Evolutionary conservation across 2,113 vertebrate species (phyloP).

Genomic region (Entosphenus tridentatus): DNA sequence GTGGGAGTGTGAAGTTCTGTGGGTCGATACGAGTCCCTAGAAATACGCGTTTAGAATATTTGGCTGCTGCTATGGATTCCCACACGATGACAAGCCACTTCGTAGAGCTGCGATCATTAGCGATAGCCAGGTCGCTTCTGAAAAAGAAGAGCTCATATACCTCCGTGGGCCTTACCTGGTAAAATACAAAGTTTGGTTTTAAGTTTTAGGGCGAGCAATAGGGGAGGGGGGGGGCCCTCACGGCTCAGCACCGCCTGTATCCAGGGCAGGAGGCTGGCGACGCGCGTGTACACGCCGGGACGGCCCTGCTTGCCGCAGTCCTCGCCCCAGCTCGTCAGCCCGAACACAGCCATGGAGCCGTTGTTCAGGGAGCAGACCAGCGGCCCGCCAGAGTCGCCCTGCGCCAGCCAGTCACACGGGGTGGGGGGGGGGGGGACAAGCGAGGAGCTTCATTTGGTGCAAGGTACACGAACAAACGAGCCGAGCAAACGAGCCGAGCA

Average conservation of each 20-base stretch:
- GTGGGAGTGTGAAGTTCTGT: too few relatives aligned
- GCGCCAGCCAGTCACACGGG: not conserved
- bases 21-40: too few relatives aligned
- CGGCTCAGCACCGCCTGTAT: slow-evolving; percentile 8
- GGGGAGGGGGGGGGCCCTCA: not conserved
- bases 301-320: slow-evolving; percentile 10
- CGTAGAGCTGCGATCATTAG: too few relatives aligned
- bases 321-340: slow-evolving; percentile 10
- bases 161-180: too few relatives aligned
- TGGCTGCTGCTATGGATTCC: too few relatives aligned
- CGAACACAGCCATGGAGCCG: slow-evolving; percentile 5
- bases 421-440: not conserved
- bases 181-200: too few relatives aligned
- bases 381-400: slow-evolving; percentile 11
- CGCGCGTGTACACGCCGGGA: slow-evolving; percentile 7
- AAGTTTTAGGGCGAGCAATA: too few relatives aligned
- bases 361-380: slow-evolving; percentile 11
- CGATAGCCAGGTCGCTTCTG: too few relatives aligned
- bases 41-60: too few relatives aligned
- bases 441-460: not conserved
- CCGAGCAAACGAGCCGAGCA: rapidly evolving
- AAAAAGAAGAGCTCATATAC: too few relatives aligned
- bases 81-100: too few relatives aligned
- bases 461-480: slow-evolving; percentile 3
- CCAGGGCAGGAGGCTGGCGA: slow-evolving; percentile 12